A percentile compares a stretch with the other conserved stretches of the same genome.
Conservation (phyloP, 2,797 vertebrate genomes). For the Melanotaenia pygmaea region DNA sequence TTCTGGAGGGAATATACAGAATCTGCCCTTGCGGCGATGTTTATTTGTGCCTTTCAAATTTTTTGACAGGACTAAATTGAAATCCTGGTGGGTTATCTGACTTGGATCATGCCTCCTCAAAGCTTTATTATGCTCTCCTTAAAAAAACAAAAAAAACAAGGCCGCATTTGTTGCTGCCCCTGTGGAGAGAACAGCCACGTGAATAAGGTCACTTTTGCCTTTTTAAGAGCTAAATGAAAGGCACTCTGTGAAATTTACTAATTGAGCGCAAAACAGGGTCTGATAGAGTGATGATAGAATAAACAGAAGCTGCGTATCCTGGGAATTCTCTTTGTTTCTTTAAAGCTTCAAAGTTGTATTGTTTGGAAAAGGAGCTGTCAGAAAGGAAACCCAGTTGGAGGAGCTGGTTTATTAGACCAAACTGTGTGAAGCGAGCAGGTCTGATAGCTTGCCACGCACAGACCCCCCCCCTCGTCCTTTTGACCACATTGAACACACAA, state of each 20-base stretch:
- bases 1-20: slow-evolving; percentile 43
- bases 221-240: slow-evolving; percentile 73
- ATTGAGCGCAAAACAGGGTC: slow-evolving; percentile 67
- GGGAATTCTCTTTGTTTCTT: slow-evolving; percentile 53
- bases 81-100: slow-evolving; percentile 69
- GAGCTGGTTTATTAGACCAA: slow-evolving; percentile 70
- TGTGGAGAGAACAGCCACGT: slow-evolving; percentile 65
- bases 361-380: slow-evolving; percentile 60
- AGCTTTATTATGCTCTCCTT: slow-evolving; percentile 71
- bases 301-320: slow-evolving; percentile 43
- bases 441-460: slow-evolving; percentile 46
- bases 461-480: not conserved
- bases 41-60: slow-evolving; percentile 56
- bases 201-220: slow-evolving; percentile 75
- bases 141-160: slow-evolving; percentile 50
- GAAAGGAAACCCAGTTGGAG: slow-evolving; percentile 54
- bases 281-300: slow-evolving; percentile 66
- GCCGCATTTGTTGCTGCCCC: slow-evolving; percentile 72
- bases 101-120: slow-evolving; percentile 60
- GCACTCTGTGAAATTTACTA: slow-evolving; percentile 65
- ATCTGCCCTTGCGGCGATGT: slow-evolving; percentile 30
- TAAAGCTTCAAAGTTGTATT: slow-evolving; percentile 59
- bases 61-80: slow-evolving; percentile 67
- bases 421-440: slow-evolving; percentile 47
- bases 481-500: slow-evolving; percentile 43